Evolutionary conservation across 2,797 vertebrate species (phyloP), one percentile per base, ranked within the genome.

Genomic region (Anguilla pacifica): DNA sequence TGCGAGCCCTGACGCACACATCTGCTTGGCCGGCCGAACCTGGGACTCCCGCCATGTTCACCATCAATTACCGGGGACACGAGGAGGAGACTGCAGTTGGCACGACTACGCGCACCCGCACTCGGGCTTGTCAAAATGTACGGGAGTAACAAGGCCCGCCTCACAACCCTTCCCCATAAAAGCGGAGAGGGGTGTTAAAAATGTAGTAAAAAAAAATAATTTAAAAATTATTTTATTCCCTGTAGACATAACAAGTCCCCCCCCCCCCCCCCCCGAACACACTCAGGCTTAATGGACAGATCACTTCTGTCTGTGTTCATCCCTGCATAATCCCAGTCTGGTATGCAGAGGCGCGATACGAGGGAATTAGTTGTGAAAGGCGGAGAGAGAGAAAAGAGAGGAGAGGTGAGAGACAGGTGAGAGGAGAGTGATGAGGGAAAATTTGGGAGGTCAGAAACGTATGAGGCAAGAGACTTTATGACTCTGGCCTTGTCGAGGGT

Each of bases 11-110:
- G 22, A 55, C 72, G 93, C 92, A 91, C 91, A 91, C 90, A 90
- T 57, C 88, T 93, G 90, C 92, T 94, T 91, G 92, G 90, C 91
- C n/a, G 85, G 90, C 86, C 90, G 51, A 49, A 87, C 92, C 89
- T 88, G 90, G 91, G 91, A 89, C 93, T 92, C 87, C 59, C 86
- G 91, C 91, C 93, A 93, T 91, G 89, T 93, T 92, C 91, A 90
- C 89, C 74, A 91, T 88, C 87, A 22, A 86, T 81, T 83, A 57
- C 46, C 2, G 57, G 59, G 79, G 79, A 25, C n/a, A 11, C 46
- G 55, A 11, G 6, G 57, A 67, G 25, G 22, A 35, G 39, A 15
- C 43, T n/a, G 39, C 43, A 49, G 17, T 6, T 81, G 25, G 77
- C 19, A 25, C 15, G 49, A 87, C 10, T n/a, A 31, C 57, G 17